Base-by-base conservation (phyloP, 1,140 invertebrate genomes). In the Cyclina sinensis region DNA sequence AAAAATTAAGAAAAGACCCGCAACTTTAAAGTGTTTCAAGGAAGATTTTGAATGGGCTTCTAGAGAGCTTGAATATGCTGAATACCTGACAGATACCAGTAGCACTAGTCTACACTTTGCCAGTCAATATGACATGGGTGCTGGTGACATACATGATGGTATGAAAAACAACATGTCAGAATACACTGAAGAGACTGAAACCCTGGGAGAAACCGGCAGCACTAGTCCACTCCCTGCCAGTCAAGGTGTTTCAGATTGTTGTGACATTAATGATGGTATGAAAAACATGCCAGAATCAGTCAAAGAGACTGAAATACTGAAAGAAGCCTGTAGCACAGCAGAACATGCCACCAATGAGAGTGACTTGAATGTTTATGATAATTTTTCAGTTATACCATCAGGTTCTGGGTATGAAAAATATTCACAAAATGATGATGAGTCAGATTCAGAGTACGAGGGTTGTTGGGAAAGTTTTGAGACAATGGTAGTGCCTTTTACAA, bases 1-100 rank as follows among this genome's bases (percentile, higher is more conserved):
- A 27, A 62, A 62, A 62, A 9, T 62, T 9, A 62, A 62, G 57
- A 62, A 62, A 9, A 62, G 57, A 62, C 57, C 57, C 18, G 57
- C 57, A 62, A 62, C 57, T n/a, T 62, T 62, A 62, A 62, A 62
- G 57, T 62, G 57, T 62, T 62, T 62, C 18, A 24, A 62, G n/a
- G 57, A 62, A 62, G 18, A 62, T 24, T n/a, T 62, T 62, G 57
- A 62, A 62, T 62, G 57, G 57, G 57, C 57, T 62, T 7, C 57
- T 21, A 62, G 57, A 62, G 57, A 62, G 57, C 11, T n/a, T 27
- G 18, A 62, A 62, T 62, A 12, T n/a, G 57, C 57, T 12, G 9
- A 12, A 12, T 12, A 62, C n/a, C 57, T 9, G 18, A 62, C 11
- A 12, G 57, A 62, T 62, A 62, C 57, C 57, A 62, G 57, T n/a